phyloP scores from a whole-genome alignment of 2,888 invertebrate genomes.

The Hirtodrosophila cameraria region DNA sequence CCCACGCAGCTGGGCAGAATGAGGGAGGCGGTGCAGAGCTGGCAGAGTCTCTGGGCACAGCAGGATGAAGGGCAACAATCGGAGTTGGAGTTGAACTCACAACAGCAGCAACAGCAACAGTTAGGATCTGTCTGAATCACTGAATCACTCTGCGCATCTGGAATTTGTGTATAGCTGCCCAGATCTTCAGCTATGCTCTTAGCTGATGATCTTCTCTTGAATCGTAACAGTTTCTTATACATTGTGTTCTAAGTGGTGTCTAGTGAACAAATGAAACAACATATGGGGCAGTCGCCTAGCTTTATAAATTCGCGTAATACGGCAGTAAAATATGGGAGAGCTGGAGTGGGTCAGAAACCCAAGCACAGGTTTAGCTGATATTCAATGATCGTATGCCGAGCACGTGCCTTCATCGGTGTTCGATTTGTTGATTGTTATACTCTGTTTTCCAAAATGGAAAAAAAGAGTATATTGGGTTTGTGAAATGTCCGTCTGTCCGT shows the following conservation, averaged over 20 bases:
- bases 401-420: constrained; percentile 39
- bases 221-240: constrained; percentile 81
- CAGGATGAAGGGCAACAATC: no score
- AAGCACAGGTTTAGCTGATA: constrained; percentile 5
- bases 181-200: constrained; percentile 10
- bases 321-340: constrained; percentile 23
- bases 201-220: constrained; percentile 44
- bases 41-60: constrained; percentile 34
- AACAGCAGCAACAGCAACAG: constrained; percentile 17
- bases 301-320: constrained; percentile 59
- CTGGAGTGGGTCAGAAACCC: constrained; percentile 49
- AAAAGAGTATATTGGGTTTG: no score
- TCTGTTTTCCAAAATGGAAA: no score
- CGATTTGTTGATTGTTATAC: constrained; percentile 42
- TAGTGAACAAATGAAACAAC: constrained; percentile 63
- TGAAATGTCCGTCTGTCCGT: no score
- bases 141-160: constrained; percentile 46
- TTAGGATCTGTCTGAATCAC: not conserved
- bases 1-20: constrained; percentile 84
- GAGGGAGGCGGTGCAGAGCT: constrained; percentile 58
- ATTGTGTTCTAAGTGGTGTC: constrained; percentile 57
- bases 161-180: constrained; percentile 55
- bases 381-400: constrained; percentile 34
- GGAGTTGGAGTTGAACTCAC: not conserved
- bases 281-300: constrained; percentile 44